A percentile compares a stretch with the other conserved stretches of the same genome.
Evolutionary conservation across 1,140 invertebrate species (phyloP).

Genomic region (Arctopsyche grandis): DNA sequence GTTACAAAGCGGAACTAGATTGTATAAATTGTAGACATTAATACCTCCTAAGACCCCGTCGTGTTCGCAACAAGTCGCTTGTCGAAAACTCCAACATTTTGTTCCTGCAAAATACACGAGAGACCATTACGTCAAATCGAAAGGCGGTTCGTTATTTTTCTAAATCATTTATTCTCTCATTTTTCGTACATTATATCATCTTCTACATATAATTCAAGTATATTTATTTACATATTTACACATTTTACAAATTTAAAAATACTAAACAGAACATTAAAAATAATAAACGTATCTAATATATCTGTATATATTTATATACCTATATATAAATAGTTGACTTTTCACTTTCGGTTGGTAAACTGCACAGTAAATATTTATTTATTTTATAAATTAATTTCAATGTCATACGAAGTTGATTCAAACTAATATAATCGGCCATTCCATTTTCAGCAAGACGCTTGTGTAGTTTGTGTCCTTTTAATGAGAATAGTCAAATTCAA

Average conservation of each 20-base stretch:
- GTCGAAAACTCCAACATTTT: neutral
- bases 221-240: conserved; percentile 43
- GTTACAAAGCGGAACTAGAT: conserved; percentile 38
- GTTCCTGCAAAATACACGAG: conserved; percentile 9
- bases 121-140: neutral
- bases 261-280: neutral
- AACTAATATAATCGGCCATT: too few species aligned
- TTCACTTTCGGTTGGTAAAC: too few species aligned
- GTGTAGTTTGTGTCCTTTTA: too few species aligned
- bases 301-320: neutral
- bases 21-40: conserved; percentile 40
- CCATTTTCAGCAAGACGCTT: too few species aligned
- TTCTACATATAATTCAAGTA: conserved; percentile 35
- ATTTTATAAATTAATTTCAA: too few species aligned
- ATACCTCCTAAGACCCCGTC: conserved; percentile 24
- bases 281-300: neutral
- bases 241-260: conserved; percentile 18
- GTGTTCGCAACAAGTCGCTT: conserved; percentile 28
- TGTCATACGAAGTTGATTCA: too few species aligned
- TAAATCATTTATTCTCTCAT: conserved; percentile 42
- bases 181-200: conserved; percentile 40
- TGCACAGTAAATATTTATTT: too few species aligned
- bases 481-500: too few species aligned
- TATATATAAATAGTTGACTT: neutral
- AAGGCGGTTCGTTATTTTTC: conserved; percentile 29